These are phyloP conservation scores for Scelioninae gen. 2 DNA, from an alignment of 2,888 invertebrate genomes.

Conservation along the genomic window DNA sequence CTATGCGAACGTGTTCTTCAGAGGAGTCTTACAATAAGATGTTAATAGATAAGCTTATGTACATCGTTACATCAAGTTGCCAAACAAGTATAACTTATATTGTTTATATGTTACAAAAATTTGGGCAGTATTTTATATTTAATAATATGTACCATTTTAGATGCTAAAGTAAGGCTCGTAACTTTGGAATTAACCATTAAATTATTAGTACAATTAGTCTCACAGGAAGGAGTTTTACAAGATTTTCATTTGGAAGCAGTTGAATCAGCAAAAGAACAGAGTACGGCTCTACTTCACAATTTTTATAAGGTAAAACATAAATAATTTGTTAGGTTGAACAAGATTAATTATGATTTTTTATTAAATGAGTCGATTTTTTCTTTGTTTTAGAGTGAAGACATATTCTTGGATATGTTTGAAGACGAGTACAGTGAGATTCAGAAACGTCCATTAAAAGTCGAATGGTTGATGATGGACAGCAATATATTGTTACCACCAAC, in stretches of 20 bases:
- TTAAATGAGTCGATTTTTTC: background rate
- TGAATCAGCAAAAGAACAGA: slow-evolving; percentile 85
- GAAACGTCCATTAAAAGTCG: slow-evolving; percentile 90
- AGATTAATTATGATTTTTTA: background rate
- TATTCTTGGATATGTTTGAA: slow-evolving; percentile 99
- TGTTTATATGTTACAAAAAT: too few relatives aligned
- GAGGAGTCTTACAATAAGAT: slow-evolving; percentile 87
- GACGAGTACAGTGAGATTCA: slow-evolving; percentile 97
- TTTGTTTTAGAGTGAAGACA: slow-evolving; percentile 87
- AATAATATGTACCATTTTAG: too few relatives aligned
- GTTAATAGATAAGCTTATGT: slow-evolving; percentile 88
- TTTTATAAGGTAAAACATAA: slow-evolving; percentile 87
- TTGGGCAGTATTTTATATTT: too few relatives aligned
- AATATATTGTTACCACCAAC: slow-evolving; percentile 96
- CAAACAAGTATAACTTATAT: slow-evolving; percentile 93
- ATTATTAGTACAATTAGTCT: slow-evolving; percentile 83
- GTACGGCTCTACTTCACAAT: slow-evolving; percentile 89
- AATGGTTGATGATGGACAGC: slow-evolving; percentile 97
- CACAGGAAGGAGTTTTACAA: slow-evolving; percentile 79
- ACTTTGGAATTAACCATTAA: slow-evolving; percentile 93
- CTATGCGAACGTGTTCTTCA: slow-evolving; percentile 77
- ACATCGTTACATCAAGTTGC: slow-evolving; percentile 89
- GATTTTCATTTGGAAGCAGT: slow-evolving; percentile 83
- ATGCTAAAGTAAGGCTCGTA: slow-evolving; percentile 91
- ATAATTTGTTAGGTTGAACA: too few relatives aligned